Evolutionary conservation across 2,888 invertebrate species (phyloP).

Genomic region (Euproctis similis): DNA sequence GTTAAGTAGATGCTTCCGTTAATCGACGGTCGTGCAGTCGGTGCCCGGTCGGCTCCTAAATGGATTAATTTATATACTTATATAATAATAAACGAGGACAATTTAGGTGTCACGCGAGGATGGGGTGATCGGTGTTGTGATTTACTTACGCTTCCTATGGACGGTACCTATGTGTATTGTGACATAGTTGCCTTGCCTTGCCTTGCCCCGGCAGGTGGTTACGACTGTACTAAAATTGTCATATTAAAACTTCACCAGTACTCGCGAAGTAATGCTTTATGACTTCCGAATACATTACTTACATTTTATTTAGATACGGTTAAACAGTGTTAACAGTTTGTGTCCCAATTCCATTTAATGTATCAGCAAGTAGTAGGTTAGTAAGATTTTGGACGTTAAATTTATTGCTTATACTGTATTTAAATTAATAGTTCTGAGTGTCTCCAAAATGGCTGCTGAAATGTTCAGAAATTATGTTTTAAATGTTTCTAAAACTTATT

Average conservation of each 20-base stretch:
- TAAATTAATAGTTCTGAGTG: no score
- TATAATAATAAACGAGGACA: constrained; percentile 72
- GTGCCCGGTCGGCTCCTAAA: constrained; percentile 70
- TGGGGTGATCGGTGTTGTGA: constrained; percentile 74
- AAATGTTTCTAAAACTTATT: no score
- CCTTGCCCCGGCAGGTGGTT: constrained; percentile 14
- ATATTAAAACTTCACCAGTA: no score
- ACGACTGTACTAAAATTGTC: constrained; percentile 18
- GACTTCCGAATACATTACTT: constrained; percentile 22
- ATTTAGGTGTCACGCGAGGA: constrained; percentile 74
- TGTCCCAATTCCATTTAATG: no score
- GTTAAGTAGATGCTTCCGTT: constrained; percentile 77
- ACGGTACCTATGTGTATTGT: constrained; percentile 48
- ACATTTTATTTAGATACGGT: constrained; percentile 15
- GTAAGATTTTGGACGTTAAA: no score
- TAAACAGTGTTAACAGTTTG: no score
- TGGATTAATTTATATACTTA: constrained; percentile 77
- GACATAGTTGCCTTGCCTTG: constrained; percentile 32
- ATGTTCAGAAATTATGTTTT: no score
- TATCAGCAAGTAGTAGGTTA: no score
- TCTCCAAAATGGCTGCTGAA: no score
- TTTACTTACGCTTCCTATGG: constrained; percentile 71
- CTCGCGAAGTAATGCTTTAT: constrained; percentile 32
- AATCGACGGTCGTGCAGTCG: constrained; percentile 71
- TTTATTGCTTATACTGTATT: no score